Evolutionary conservation across 2,888 invertebrate genomes (phyloP).

Genomic region (Apamea monoglypha): DNA sequence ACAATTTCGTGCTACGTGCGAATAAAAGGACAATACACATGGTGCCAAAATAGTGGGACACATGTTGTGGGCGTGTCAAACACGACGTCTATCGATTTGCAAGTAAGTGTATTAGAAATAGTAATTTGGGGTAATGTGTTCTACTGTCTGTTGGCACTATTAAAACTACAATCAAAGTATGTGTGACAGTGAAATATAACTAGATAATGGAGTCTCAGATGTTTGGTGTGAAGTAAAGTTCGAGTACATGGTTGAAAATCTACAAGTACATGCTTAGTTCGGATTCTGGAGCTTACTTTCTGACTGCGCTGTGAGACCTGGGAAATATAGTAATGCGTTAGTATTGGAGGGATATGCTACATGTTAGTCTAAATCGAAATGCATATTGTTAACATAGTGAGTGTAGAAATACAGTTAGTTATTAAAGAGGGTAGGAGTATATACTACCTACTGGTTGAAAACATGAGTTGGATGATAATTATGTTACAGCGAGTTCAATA

Average conservation of each 20-base stretch:
- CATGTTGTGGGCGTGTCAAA: slow-evolving; percentile 35
- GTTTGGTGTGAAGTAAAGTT: slow-evolving; percentile 65
- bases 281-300: slow-evolving; percentile 86
- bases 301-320: slow-evolving; percentile 89
- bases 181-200: slow-evolving; percentile 66
- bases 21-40: slow-evolving; percentile 44
- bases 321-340: slow-evolving; percentile 86
- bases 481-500: neutral
- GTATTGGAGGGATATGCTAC: slow-evolving; percentile 69
- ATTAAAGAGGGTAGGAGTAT: neutral
- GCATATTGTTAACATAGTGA: slow-evolving; percentile 9
- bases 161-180: slow-evolving; percentile 61
- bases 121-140: slow-evolving; percentile 67
- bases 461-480: slow-evolving; percentile 14
- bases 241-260: slow-evolving; percentile 68
- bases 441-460: slow-evolving; percentile 25
- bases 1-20: slow-evolving; percentile 14
- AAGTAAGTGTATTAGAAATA: slow-evolving; percentile 78
- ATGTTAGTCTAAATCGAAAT: slow-evolving; percentile 41
- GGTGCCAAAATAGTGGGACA: slow-evolving; percentile 49
- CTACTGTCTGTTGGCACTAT: slow-evolving; percentile 63
- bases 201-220: slow-evolving; percentile 66
- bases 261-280: slow-evolving; percentile 82
- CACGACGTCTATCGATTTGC: slow-evolving; percentile 72
- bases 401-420: slow-evolving; percentile 9